Base-by-base conservation (phyloP, 2,113 vertebrate genomes). In the Pachycephala philippinensis region DNA sequence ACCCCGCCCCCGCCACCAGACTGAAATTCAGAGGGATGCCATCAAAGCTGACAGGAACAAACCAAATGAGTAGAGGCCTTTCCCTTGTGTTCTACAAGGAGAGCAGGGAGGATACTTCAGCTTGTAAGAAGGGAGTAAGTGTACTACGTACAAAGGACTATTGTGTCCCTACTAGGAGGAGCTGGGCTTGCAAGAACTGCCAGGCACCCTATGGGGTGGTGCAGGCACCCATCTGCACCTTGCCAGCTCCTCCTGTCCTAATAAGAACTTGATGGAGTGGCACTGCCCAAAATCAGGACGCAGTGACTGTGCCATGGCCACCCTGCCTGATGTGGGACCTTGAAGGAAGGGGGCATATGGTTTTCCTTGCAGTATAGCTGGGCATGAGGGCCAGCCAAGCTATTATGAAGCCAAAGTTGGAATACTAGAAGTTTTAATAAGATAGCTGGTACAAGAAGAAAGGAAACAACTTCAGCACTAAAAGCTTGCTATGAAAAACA, bases 31-130 rank as follows among this genome's bases (percentile, higher is more conserved):
- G 61, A 84, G 52, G 11, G 22, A 33, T 35, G 39, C 6, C 2
- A 9, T 49, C 49, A 90, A 27, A 71, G 31, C 11, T 6, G 10
- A 42, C 20, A 54, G 50, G 35, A 44, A 35, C 37, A 70, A 86
- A 39, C 2, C 39, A 75, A 45, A 53, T 2, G 13, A 40, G 7
- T 13, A 53, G 44, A 81, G 57, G 19, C 8, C 37, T 68, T 93
- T 71, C 23, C 4, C 1, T 47, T 1, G 0, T n/a, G 61, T 23
- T 76, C 31, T 80, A 15, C 0, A 12, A 72, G 44, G 18, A 12
- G 4, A 50, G 37, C 42, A 50, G 8, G 19, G 6, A 59, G 47
- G 35, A 45, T 28, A 59, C 11, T 44, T 53, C 19, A 59, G 17
- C 35, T 77, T 54, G 26, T 33, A 61, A n/a, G 40, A 64, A 81